These are phyloP conservation scores for Pavo muticus DNA, from an alignment of 2,113 vertebrate species.

Conservation along the genomic window DNA sequence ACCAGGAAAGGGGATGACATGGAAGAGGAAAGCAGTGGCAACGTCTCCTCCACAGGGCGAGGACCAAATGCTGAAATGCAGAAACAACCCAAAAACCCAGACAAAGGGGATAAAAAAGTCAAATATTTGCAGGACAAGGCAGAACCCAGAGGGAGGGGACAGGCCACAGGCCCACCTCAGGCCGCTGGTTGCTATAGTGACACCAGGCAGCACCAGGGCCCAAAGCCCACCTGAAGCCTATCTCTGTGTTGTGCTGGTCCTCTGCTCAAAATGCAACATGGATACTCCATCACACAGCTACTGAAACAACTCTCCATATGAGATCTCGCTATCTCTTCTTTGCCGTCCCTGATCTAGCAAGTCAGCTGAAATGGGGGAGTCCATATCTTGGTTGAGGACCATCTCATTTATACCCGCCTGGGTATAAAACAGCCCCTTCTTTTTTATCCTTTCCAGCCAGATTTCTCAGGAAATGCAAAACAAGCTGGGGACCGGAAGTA, in stretches of 20 bases:
- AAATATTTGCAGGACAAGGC: accelerated
- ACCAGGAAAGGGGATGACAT: accelerated
- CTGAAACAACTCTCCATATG: accelerated
- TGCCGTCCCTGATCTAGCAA: background rate
- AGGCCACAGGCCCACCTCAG: background rate
- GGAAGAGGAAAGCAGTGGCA: background rate
- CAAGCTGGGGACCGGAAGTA: background rate
- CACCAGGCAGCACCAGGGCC: accelerated
- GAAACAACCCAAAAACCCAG: background rate
- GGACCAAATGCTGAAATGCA: background rate
- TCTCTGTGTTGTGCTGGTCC: accelerated
- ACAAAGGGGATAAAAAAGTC: background rate
- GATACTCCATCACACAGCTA: accelerated
- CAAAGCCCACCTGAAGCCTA: background rate
- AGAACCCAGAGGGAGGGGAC: accelerated
- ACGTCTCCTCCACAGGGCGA: background rate
- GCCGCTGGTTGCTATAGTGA: accelerated
- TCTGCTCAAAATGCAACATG: background rate
- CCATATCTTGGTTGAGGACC: background rate
- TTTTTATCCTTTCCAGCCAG: background rate
- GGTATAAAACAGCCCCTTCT: accelerated
- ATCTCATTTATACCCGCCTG: background rate
- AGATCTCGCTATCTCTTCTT: background rate
- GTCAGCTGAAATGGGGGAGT: too few species aligned
- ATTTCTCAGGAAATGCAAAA: background rate